Evolutionary conservation across 1,140 invertebrate genomes (phyloP).

Genomic region (Hycleus phaleratus): DNA sequence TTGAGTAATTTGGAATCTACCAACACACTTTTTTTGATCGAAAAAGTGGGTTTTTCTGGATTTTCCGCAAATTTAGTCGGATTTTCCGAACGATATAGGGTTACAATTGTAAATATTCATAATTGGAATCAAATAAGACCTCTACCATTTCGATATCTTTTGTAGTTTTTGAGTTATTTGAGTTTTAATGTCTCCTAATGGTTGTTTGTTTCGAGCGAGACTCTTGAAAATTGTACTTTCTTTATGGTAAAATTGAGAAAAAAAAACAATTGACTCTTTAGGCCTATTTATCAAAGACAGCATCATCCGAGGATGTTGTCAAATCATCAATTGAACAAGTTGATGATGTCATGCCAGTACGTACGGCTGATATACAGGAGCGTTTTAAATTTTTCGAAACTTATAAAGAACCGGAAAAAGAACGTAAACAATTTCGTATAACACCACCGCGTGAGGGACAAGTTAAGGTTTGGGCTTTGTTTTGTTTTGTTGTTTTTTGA

Average conservation of each 20-base stretch:
- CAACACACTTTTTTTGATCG: too few relatives aligned
- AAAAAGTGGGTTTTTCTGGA: too few relatives aligned
- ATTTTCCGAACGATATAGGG: too few relatives aligned
- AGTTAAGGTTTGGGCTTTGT: constrained; percentile 33
- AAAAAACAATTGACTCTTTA: constrained; percentile 20
- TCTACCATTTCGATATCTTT: too few relatives aligned
- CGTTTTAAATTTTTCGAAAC: constrained; percentile 89
- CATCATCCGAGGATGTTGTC: constrained; percentile 60
- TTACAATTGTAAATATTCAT: too few relatives aligned
- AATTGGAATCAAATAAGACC: too few relatives aligned
- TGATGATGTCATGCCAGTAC: constrained; percentile 66
- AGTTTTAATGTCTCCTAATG: background rate
- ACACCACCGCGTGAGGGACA: constrained; percentile 69
- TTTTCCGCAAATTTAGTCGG: too few relatives aligned
- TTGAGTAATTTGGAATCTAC: too few relatives aligned
- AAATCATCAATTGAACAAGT: constrained; percentile 53
- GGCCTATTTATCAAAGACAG: constrained; percentile 48
- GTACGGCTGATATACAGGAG: constrained; percentile 72
- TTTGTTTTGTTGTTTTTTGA: background rate
- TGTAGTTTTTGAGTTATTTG: background rate
- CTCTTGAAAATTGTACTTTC: too few relatives aligned
- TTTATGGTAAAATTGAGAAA: too few relatives aligned
- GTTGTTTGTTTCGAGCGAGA: too few relatives aligned
- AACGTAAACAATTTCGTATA: constrained; percentile 71
- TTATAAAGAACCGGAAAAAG: constrained; percentile 63